Evolutionary conservation across 2,797 vertebrate genomes (phyloP).

Genomic region (Betta splendens): DNA sequence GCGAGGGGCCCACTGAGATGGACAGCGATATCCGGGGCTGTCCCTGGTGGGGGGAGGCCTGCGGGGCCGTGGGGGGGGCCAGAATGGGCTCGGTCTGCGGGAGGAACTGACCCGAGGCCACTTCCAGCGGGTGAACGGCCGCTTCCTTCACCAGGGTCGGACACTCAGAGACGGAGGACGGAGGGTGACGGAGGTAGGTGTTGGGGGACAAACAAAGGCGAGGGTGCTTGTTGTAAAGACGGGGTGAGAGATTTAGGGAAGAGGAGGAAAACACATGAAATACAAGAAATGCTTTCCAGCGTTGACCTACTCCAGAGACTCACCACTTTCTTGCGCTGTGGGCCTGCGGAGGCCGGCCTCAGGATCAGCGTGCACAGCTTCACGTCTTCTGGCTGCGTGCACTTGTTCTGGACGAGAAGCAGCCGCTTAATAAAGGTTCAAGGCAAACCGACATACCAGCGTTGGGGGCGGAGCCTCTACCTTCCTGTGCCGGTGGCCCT

Average conservation of each 20-base stretch:
- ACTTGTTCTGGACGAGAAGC: constrained; percentile 74
- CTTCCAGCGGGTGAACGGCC: constrained; percentile 74
- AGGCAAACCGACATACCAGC: too few species aligned
- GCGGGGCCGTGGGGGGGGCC: constrained; percentile 38
- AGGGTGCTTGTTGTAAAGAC: background rate
- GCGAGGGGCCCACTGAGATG: constrained; percentile 71
- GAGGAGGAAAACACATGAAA: too few species aligned
- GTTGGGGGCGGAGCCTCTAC: too few species aligned
- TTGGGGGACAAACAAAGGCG: constrained; percentile 8
- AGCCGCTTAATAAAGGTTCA: too few species aligned
- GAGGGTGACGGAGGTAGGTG: constrained; percentile 1
- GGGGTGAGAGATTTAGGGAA: background rate
- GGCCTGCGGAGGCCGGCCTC: constrained; percentile 64
- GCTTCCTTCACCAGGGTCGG: constrained; percentile 82
- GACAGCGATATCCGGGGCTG: constrained; percentile 72
- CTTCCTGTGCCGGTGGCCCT: constrained; percentile 71
- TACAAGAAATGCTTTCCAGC: too few species aligned
- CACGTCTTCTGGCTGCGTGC: constrained; percentile 83
- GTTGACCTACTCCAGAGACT: constrained; percentile 29
- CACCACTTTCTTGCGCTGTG: constrained; percentile 81
- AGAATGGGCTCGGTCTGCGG: constrained; percentile 60
- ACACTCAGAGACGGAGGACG: constrained; percentile 23
- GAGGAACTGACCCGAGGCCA: constrained; percentile 73
- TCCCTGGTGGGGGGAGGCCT: constrained; percentile 48
- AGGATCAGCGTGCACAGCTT: constrained; percentile 81